Conservation (phyloP, 2,888 invertebrate species). For the Mesochorus sp. region DNA sequence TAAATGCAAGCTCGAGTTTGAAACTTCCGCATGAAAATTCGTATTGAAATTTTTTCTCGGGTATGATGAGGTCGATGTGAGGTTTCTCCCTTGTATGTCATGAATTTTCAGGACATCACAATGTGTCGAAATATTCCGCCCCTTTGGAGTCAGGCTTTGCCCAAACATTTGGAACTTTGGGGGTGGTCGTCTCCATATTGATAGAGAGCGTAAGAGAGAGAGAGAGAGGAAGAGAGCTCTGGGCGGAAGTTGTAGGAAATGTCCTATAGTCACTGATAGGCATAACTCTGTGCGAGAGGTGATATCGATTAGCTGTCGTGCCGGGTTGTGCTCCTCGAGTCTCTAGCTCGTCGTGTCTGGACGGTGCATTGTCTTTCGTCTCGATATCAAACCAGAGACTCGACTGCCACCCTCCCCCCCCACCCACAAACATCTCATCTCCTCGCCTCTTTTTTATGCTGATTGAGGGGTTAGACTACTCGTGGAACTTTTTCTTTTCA, state of each 20-base stretch:
- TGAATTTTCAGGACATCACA: background rate
- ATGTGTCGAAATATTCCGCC: background rate
- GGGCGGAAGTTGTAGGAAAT: constrained; percentile 39
- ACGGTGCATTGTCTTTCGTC: constrained; percentile 54
- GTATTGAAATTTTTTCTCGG: background rate
- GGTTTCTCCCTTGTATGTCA: background rate
- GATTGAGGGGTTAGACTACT: no score
- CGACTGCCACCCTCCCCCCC: constrained; percentile 3
- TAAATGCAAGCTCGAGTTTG: background rate
- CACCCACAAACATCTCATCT: background rate
- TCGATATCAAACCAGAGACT: constrained; percentile 66
- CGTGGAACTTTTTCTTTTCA: no score
- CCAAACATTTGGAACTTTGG: constrained; percentile 10
- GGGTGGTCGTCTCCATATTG: background rate
- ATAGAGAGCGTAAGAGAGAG: background rate
- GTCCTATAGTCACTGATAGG: constrained; percentile 28
- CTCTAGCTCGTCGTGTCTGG: constrained; percentile 69
- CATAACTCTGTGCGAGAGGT: constrained; percentile 69
- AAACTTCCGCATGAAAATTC: background rate
- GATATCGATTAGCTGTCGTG: constrained; percentile 80
- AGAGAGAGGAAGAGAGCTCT: constrained; percentile 11
- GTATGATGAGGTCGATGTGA: background rate
- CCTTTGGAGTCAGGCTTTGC: background rate
- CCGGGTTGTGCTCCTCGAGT: constrained; percentile 71
- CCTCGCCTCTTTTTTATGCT: background rate